phyloP scores from a whole-genome alignment of 2,888 invertebrate genomes.

The Epirrita christyi region DNA sequence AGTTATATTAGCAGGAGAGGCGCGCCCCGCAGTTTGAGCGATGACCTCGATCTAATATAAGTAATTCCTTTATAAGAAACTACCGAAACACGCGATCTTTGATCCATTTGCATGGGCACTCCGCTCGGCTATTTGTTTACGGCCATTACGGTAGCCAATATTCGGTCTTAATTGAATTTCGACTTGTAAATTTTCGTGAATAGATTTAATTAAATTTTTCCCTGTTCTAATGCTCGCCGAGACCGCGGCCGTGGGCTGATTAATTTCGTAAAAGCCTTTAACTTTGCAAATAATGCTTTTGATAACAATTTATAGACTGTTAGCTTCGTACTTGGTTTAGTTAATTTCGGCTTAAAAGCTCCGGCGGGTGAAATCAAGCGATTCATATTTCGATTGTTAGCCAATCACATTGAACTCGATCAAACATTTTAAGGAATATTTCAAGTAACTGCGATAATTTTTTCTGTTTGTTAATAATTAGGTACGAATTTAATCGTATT shows the following conservation, averaged over 20 bases:
- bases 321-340: constrained; percentile 31
- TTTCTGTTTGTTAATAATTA: too few relatives aligned
- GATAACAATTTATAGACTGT: constrained; percentile 52
- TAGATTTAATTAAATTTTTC: constrained; percentile 74
- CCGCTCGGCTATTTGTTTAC: constrained; percentile 73
- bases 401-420: constrained; percentile 16
- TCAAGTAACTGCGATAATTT: neutral
- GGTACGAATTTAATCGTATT: too few relatives aligned
- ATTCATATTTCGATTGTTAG: constrained; percentile 25
- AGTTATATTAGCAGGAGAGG: constrained; percentile 79
- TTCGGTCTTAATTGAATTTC: constrained; percentile 76
- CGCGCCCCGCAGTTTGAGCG: constrained; percentile 50
- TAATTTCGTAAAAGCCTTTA: constrained; percentile 68
- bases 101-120: constrained; percentile 78
- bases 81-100: constrained; percentile 80
- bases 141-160: constrained; percentile 69
- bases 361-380: constrained; percentile 36
- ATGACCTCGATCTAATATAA: constrained; percentile 69
- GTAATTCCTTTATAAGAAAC: constrained; percentile 76
- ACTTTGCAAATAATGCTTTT: constrained; percentile 61
- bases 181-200: constrained; percentile 74
- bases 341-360: constrained; percentile 39
- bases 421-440: constrained; percentile 10
- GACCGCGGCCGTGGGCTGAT: constrained; percentile 58
- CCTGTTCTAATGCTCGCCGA: constrained; percentile 53